Base-by-base conservation (phyloP, 2,888 invertebrate species). In the Atethmia centrago region DNA sequence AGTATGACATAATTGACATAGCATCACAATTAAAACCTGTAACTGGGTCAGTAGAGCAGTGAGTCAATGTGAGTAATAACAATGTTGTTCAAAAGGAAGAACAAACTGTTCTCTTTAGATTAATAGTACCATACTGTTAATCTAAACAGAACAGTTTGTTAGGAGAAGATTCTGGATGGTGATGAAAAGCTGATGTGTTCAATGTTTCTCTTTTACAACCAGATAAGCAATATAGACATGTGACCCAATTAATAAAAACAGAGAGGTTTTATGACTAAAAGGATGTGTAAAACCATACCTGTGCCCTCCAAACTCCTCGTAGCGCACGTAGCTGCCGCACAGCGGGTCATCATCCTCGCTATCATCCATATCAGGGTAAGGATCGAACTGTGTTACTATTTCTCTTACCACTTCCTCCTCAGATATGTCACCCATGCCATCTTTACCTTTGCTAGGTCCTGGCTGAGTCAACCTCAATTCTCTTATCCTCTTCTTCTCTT, bases 261-360 rank as follows among this genome's bases (percentile, higher is more conserved):
- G 5, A 49, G 2, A 53, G 31, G 16, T n/a, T 42, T 68, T 8
- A 47, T 61, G 56, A 68, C 59, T 56, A 14, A 67, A 56, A 73
- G 10, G 45, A 31, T 55, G 10, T 66, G 25, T 49, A 56, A 28
- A 49, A 62, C 58, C 31, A 56, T 74, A 95, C 95, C 95, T 95
- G 91, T 97, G 96, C 14, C 97, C 96, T 69, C 97, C 97, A 88
- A 97, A 97, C 83, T 97, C 97, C 64, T 97, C 97, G 90, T 97
- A 97, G 86, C 98, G 98, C 87, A 99, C 98, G 90, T 99, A 99
- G 90, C 95, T 95, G 79, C 94, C 94, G 73, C 92, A 91, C 80
- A 94, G 97, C 75, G 97, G 96, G 90, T 98, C 98, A 86, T 98
- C 98, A 84, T 98, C 97, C 83, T 98, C 98, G 88, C 98, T 98